Base-by-base conservation (phyloP, 2,888 invertebrate genomes). In the Drosophila seclusa region DNA sequence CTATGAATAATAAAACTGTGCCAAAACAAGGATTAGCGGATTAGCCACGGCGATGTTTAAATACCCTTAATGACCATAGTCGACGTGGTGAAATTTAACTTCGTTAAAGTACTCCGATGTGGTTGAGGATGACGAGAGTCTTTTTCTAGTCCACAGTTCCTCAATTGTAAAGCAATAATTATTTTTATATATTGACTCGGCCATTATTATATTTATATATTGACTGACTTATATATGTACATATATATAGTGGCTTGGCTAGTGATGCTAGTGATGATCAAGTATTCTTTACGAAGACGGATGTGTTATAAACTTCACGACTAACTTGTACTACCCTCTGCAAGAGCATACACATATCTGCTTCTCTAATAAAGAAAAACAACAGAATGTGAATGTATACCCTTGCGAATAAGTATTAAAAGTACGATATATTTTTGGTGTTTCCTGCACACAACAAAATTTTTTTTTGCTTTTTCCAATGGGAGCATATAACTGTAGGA, bases 351-450 rank as follows among this genome's bases (percentile, higher is more conserved):
- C 27, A 24, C 24, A 16, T 24, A 24, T 16, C 45, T 24, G 45
- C 16, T 24, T 16, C 27, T 54, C 13, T n/a, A 38, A 27, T 38
- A 54, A 54, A 11, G 27, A 7, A 54, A 27, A 38, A 38, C 54
- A 27, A 27, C 24, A 0, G 2, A 38, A 38, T 36, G 7, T n/a
- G n/a, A 8, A 13, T 38, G 55, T 55, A 29, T 38, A 29, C 55
- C 40, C 55, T 29, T 16, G 55, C 29, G 55, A 29, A 38, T 55
- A 55, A 1, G 16, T 29, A 13, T 29, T 29, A 54, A 54, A 36
- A 54, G 2, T 36, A 36, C 18, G 11, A 38, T 52, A 32, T 36
- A 27, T 24, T 18, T n/a, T 27, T n/a, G 27, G 24, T 45, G 45
- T 45, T 45, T 24, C 24, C 45, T 54, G 54, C 3, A 13, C 16